phyloP scores from a whole-genome alignment of 1,140 invertebrate species.

The Belonocnema kinseyi region DNA sequence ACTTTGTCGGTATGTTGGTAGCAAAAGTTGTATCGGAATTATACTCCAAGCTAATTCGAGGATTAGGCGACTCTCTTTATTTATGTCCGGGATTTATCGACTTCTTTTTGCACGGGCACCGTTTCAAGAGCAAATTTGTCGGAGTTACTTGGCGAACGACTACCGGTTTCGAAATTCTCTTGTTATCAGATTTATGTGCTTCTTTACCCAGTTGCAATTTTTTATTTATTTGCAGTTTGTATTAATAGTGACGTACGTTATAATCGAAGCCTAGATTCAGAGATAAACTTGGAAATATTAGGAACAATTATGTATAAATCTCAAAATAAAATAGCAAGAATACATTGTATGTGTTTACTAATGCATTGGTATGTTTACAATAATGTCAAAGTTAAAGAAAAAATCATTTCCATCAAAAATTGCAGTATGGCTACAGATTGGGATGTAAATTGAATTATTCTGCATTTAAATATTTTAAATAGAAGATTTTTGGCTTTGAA shows the following conservation, averaged over 20 bases:
- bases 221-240: not conserved
- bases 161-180: not conserved
- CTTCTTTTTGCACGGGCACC: not conserved
- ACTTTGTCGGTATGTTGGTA: not conserved
- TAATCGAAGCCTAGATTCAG: not conserved
- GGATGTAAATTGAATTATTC: too few relatives aligned
- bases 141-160: slow-evolving; percentile 2
- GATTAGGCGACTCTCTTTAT: slow-evolving; percentile 25
- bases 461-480: too few relatives aligned
- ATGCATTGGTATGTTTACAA: too few relatives aligned
- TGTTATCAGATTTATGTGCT: slow-evolving; percentile 4
- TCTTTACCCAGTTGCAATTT: not conserved
- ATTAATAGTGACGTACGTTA: not conserved
- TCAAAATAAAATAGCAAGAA: too few relatives aligned
- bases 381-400: too few relatives aligned
- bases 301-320: too few relatives aligned
- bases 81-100: slow-evolving; percentile 5
- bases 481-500: too few relatives aligned
- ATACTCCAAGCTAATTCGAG: slow-evolving; percentile 14
- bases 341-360: too few relatives aligned
- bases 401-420: too few relatives aligned
- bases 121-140: slow-evolving; percentile 23
- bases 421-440: too few relatives aligned
- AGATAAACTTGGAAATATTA: too few relatives aligned
- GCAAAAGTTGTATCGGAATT: not conserved